Base-by-base conservation (phyloP, 2,888 invertebrate genomes). In the Caenorhabditis parvicauda region DNA sequence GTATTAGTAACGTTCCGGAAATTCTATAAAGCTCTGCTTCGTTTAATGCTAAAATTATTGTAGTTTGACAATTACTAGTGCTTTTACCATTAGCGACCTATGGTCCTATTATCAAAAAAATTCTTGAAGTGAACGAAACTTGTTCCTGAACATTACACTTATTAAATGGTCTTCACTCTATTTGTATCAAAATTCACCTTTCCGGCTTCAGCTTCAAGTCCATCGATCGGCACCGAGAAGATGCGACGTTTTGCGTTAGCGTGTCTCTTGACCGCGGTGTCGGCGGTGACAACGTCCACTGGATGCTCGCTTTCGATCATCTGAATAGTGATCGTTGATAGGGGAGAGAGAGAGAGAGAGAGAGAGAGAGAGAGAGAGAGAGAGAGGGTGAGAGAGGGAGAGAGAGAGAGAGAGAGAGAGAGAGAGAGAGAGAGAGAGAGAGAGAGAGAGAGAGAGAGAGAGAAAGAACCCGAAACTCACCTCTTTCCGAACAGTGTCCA, bases 181-280 rank as follows among this genome's bases (percentile, higher is more conserved):
- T 32, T 12, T 32, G 9, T 29, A 38, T 50, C 14, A 51, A 39
- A 32, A 27, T 45, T 37, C 6, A 67, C 67, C 17, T 46, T 85
- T 82, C 88, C 87, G 82, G 93, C 93, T 83, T 92, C 89, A 59
- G 89, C 87, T 82, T 93, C 91, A 49, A 96, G 87, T 81, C 91
- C 91, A 79, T 95, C 94, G 25, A 96, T 90, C 12, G 94, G 92
- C 61, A 92, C 88, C 83, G 92, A 91, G 79, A 90, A 88, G 54
- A 96, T 91, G 81, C 91, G 89, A 19, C 92, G 91, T 83, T 91
- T 92, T 86, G 95, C 89, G 81, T 91, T 90, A 72, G 89, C 89
- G 85, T 95, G 95, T 59, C 91, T 87, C 83, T 95, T 94, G 60
- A 95, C 89, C 56, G 90, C 89, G 5, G 35, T 88, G 77, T 93